A percentile compares a stretch with the other conserved stretches of the same genome.
phyloP scores from a whole-genome alignment of 2,797 vertebrate species.

The Paguma larvata region DNA sequence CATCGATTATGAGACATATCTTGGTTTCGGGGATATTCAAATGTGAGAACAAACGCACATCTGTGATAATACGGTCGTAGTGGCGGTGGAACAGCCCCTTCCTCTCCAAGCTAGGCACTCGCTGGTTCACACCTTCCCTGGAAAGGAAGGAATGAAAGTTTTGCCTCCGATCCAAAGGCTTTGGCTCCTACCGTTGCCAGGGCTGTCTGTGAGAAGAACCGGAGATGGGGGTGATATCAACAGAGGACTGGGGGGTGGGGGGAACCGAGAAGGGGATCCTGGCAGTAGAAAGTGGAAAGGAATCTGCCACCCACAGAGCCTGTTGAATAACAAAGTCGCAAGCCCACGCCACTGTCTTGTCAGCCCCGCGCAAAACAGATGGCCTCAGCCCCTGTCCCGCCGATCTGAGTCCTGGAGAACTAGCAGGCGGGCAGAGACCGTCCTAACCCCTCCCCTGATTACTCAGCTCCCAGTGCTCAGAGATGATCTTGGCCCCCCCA shows the following conservation, averaged over 20 bases:
- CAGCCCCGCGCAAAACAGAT: background rate
- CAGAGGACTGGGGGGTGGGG: background rate
- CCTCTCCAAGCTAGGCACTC: background rate
- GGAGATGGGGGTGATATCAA: background rate
- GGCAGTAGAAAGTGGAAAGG: background rate
- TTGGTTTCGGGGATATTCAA: background rate
- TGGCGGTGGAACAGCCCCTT: background rate
- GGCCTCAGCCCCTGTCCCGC: background rate
- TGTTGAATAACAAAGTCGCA: background rate
- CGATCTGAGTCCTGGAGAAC: background rate
- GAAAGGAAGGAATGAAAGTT: background rate
- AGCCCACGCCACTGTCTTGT: background rate
- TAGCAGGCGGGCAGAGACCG: background rate
- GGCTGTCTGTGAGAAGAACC: background rate
- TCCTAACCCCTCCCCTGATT: fast-evolving
- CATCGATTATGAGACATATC: background rate
- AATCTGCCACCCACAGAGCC: background rate
- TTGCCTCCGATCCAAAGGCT: background rate
- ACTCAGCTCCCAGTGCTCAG: background rate
- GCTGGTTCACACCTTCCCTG: background rate
- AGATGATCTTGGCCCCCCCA: background rate
- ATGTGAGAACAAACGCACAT: background rate
- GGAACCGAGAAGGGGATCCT: background rate
- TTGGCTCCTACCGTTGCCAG: background rate
- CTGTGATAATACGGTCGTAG: background rate